Conservation (phyloP, 2,888 invertebrate species). For the Rhagonycha fulva region DNA sequence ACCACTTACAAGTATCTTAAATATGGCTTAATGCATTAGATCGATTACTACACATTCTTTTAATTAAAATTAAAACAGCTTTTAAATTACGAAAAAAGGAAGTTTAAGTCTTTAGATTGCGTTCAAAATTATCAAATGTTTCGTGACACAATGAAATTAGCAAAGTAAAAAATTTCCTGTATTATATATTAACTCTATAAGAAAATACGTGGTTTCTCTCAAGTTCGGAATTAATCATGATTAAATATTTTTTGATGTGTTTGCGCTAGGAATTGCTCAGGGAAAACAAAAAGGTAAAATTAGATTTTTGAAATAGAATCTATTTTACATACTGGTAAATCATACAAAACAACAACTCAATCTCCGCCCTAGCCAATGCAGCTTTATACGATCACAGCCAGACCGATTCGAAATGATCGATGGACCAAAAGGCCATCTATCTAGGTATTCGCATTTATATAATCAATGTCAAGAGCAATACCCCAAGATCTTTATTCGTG, state of each 20-base stretch:
- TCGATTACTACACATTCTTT: not conserved
- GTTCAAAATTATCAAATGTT: not conserved
- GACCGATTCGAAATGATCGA: slow-evolving; percentile 51
- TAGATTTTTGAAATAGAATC: not conserved
- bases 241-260: not conserved
- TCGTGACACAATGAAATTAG: not conserved
- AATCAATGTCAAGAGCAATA: slow-evolving; percentile 45
- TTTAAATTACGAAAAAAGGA: not conserved
- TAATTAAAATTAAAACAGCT: not conserved
- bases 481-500: slow-evolving; percentile 7
- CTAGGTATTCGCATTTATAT: slow-evolving; percentile 47
- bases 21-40: not conserved
- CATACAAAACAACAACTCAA: slow-evolving; percentile 34
- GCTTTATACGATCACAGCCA: slow-evolving; percentile 46
- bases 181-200: not conserved
- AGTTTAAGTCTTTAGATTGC: not conserved
- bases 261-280: not conserved
- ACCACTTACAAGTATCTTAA: not conserved
- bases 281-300: not conserved
- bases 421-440: slow-evolving; percentile 50
- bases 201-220: not conserved
- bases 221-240: not conserved
- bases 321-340: slow-evolving; percentile 31
- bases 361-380: slow-evolving; percentile 36
- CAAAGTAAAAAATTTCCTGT: not conserved